These are phyloP conservation scores for Mellivora capensis DNA, from an alignment of 2,113 vertebrate genomes.

Conservation along the genomic window DNA sequence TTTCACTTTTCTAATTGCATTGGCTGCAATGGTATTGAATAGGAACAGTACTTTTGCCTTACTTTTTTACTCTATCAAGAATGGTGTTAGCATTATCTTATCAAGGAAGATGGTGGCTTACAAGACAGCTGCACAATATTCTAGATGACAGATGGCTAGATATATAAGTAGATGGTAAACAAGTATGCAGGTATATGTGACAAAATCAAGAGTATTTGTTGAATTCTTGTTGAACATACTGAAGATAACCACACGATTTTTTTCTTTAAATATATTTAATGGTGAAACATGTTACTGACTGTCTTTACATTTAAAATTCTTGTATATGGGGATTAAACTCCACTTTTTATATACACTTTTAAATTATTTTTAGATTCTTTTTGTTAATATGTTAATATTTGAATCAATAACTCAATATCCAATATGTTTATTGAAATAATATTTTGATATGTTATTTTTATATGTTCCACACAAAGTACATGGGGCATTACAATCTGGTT, in stretches of 20 bases:
- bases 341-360: neutral
- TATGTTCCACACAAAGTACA: neutral
- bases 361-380: neutral
- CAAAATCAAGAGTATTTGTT: neutral
- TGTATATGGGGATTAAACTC: neutral
- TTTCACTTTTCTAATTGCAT: neutral
- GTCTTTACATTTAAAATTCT: neutral
- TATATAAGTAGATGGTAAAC: neutral
- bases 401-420: neutral
- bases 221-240: neutral
- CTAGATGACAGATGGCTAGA: neutral
- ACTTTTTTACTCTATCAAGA: neutral
- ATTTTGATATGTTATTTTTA: neutral
- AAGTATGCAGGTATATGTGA: neutral
- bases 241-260: neutral
- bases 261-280: neutral
- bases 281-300: neutral
- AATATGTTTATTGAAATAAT: neutral
- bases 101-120: neutral
- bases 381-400: neutral
- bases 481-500: neutral
- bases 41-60: neutral
- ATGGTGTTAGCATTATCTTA: neutral
- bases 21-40: neutral
- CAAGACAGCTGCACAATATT: neutral